Conservation (phyloP, 53 echinoderm and acorn worm species). For the Zoroaster sp. region DNA sequence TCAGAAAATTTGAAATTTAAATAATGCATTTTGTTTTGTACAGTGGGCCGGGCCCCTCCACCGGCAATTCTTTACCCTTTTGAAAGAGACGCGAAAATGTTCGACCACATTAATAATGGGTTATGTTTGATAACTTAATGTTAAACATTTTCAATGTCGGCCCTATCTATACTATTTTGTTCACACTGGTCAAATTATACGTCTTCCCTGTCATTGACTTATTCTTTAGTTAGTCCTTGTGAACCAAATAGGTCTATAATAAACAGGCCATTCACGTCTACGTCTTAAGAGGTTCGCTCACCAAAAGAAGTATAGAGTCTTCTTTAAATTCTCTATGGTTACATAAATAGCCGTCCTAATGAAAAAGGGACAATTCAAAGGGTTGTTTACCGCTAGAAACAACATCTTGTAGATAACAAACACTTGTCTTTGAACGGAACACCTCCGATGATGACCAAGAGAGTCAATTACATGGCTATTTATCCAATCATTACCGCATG, state of each 20-base stretch:
- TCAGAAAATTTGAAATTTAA: too few species aligned
- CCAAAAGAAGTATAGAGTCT: background rate
- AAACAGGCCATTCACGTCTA: background rate
- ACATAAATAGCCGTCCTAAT: background rate
- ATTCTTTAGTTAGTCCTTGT: background rate
- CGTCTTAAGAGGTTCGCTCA: background rate
- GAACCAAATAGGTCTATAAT: background rate
- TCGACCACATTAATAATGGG: too few species aligned
- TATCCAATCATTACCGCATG: conserved; percentile 33
- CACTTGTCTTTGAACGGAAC: background rate
- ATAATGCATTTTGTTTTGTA: too few species aligned
- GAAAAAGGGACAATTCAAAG: background rate
- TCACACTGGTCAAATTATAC: too few species aligned
- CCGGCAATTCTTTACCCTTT: too few species aligned
- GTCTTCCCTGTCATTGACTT: background rate
- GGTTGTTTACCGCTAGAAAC: conserved; percentile 8
- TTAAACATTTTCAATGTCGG: too few species aligned
- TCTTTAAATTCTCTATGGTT: background rate
- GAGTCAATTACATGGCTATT: conserved; percentile 14
- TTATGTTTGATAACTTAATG: too few species aligned
- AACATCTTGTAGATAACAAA: conserved; percentile 23
- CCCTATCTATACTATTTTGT: too few species aligned
- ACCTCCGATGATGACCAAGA: background rate
- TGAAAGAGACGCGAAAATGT: too few species aligned
- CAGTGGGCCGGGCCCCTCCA: too few species aligned